phyloP scores from a whole-genome alignment of 2,797 vertebrate genomes.

The Enteromius thamalakanensis region DNA sequence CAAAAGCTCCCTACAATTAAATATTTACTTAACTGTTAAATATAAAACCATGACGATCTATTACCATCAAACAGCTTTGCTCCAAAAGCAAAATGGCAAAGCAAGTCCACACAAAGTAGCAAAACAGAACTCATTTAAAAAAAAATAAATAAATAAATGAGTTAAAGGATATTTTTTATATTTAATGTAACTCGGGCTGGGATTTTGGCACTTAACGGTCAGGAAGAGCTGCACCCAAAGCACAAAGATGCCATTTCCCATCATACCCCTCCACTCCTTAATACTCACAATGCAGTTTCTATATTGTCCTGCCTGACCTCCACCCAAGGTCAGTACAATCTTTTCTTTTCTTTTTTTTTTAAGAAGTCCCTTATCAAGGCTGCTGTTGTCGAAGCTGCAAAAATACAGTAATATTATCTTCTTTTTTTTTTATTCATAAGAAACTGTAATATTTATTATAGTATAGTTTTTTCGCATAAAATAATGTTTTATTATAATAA shows the following conservation, averaged over 20 bases:
- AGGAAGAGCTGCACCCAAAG: slow-evolving; percentile 27
- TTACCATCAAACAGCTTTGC: background rate
- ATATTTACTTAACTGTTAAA: slow-evolving; percentile 28
- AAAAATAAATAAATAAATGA: background rate
- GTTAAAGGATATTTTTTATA: background rate
- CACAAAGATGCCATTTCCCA: slow-evolving; percentile 8
- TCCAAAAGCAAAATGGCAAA: background rate
- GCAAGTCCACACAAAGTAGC: background rate
- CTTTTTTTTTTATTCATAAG: no score
- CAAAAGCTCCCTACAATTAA: background rate
- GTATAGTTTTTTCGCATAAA: no score
- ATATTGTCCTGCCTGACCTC: background rate
- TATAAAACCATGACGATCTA: slow-evolving; percentile 15
- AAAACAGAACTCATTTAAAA: background rate
- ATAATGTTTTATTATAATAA: no score
- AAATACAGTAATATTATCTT: no score
- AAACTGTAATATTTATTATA: no score
- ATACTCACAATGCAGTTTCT: background rate
- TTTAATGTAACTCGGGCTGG: background rate
- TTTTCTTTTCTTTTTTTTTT: no score
- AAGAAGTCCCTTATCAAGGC: no score
- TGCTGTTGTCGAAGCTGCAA: no score
- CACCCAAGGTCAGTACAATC: background rate
- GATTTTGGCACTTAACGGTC: background rate
- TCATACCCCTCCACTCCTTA: background rate